Base-by-base conservation (phyloP, 2,888 invertebrate species). In the Dyspetes luteomarginatus region DNA sequence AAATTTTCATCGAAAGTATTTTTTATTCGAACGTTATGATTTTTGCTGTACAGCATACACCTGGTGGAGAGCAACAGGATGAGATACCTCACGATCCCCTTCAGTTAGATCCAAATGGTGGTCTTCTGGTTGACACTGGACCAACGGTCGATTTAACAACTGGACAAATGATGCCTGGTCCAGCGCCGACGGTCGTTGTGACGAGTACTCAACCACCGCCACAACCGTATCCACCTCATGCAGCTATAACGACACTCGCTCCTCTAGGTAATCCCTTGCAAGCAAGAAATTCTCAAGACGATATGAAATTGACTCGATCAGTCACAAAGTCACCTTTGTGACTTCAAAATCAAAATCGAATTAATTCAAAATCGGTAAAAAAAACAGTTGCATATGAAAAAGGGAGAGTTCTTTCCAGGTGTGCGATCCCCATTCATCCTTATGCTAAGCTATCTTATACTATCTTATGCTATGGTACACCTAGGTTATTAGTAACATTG, bases 11-110 rank as follows among this genome's bases (percentile, higher is more conserved):
- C 9, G 24, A 50, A 2, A 9, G 4, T 4, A n/a, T 12, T 65
- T 65, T 19, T 65, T 12, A 30, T 55, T 41, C 64, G 1, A 26
- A 4, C 48, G 24, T 22, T 43, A 4, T 15, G 7, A 26, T 28
- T 15, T 2, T 22, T 17, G 43, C 72, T 75, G 74, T 71, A 12
- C 69, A 92, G 50, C 96, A 96, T 85, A 94, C 95, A 7, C 95
- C 95, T 0, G 95, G 94, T 69, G 95, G 94, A 65, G 96, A 96
- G 82, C 93, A 93, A 82, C 94, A 93, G 82, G 95, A 95, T 65
- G 94, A 93, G 73, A 91, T 92, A 75, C 92, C 92, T 1, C 93
- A 94, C 85, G 96, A 96, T 84, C 92, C 94, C 30, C 88, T 94
- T 0, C 92, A 93, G 67, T 73, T 92, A 86, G 95, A 95, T 88